Conservation (phyloP, 2,888 invertebrate species). For the Pollenia angustigena region DNA sequence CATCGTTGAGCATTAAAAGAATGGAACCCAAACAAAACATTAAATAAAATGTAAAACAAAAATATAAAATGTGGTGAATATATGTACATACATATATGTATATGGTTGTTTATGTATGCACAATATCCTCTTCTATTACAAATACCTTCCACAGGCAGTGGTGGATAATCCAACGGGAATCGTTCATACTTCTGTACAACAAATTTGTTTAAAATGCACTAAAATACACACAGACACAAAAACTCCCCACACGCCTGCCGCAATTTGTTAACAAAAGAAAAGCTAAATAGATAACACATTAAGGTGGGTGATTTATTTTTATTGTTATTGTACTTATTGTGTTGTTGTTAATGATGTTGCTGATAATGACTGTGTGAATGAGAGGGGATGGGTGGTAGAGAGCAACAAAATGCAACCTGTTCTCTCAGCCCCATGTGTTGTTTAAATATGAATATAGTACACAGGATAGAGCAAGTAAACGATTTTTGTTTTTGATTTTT, state of each 20-base stretch:
- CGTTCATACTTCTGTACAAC: conserved; percentile 11
- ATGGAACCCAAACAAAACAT: neutral
- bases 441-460: neutral
- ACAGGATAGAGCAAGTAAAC: conserved; percentile 49
- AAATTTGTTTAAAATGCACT: conserved; percentile 13
- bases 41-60: conserved; percentile 5
- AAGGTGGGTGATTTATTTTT: conserved; percentile 30
- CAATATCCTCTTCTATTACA: neutral
- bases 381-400: neutral
- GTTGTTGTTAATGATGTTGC: neutral
- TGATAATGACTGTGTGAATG: neutral
- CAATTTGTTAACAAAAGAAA: neutral
- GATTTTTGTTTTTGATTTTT: conserved; percentile 21
- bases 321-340: conserved; percentile 7
- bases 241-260: too few relatives aligned
- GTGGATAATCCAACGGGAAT: conserved; percentile 28
- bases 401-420: conserved; percentile 51
- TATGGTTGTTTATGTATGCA: too few relatives aligned
- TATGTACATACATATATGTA: neutral
- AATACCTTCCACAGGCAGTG: conserved; percentile 47
- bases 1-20: too few relatives aligned
- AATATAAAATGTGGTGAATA: conserved; percentile 28
- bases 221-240: neutral
- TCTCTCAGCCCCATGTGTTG: conserved; percentile 51
- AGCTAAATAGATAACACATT: conserved; percentile 33